Base-by-base conservation (phyloP, 1,140 invertebrate species). In the Dendroctonus valens region DNA sequence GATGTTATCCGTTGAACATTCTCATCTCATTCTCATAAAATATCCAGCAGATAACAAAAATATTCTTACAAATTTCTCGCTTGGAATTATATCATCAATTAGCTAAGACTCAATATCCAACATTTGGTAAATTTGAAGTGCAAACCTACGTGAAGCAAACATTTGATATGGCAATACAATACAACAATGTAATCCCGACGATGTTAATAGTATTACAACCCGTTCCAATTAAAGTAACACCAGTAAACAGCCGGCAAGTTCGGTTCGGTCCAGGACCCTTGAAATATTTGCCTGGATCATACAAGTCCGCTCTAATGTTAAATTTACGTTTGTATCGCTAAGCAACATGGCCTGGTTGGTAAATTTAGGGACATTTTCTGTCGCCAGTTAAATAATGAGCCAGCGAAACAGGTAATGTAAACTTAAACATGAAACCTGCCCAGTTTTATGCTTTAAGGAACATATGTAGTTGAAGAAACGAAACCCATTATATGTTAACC, bases 151-250 rank as follows among this genome's bases (percentile, higher is more conserved):
- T 26, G 26, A 26, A 26, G 26, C 26, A 26, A 26, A 26, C 26
- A 26, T 26, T 26, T 26, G 26, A 26, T 26, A 26, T 26, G 26
- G 26, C 26, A 26, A 26, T 26, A 26, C 1, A 26, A 26, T 26
- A 26, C 26, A 26, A 26, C 26, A 26, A 26, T 26, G 26, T 26
- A 26, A 26, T 26, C 26, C 26, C 26, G 26, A 26, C 54, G 37
- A 48, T 59, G 42, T 12, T 50, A 61, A 51, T 61, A 38, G 49
- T 39, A 55, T 51, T 61, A 52, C 48, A 61, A 40, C 42, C 9
- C n/a, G 6, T 7, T 7, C 12, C 58, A 61, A 61, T 61, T 61
- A 52, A 61, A 61, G 48, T 61, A 41, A 61, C 48, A 61, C 52
- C 26, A 54, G 11, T 5, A 54, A 54, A 38, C 48, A 40, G 11